Evolutionary conservation across 2,888 invertebrate species (phyloP), one percentile per base, ranked within the genome.

Genomic region (Tachina lurida): DNA sequence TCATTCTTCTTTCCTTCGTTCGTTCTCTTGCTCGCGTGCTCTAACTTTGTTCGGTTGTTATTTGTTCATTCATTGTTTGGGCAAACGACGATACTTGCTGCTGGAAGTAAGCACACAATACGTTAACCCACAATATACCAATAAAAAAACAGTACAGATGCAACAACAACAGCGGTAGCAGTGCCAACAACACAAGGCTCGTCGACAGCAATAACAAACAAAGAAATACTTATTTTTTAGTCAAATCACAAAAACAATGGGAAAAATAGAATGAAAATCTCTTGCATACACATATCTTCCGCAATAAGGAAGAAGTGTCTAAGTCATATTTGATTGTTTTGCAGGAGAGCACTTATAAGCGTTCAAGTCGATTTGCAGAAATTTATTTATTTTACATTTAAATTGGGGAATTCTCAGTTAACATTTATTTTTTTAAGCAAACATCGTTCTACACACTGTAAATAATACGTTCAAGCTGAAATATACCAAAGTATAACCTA

Each of bases 41-140:
- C 45, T 70, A 62, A 67, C 7, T 63, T 81, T 56, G 54, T 67
- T 82, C 54, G 62, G 63, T 71, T 54, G 67, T 67, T 74, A 45
- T 70, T 76, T 62, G 47, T 82, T 76, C 76, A 76, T 82, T 82
- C 76, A 76, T 77, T 82, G 70, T 82, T 82, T 71, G 49, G 65
- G 19, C 39, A 83, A 71, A 39, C 60, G 54, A 75, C 43, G 68
- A 75, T 75, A 68, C 68, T 80, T 75, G 62, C 49, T 76, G 63
- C 63, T 76, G 75, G 39, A 70, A 82, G 70, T 83, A 39, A 83
- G 76, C 76, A 71, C 31, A 65, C 58, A 83, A 77, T 73, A 76
- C 74, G 67, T 81, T 80, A 74, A 80, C 80, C 80, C 56, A 71
- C 49, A 71, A 82, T 49, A 82, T 82, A 82, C 82, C 82, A 82